These are phyloP conservation scores for Urosaurus nigricauda DNA, from an alignment of 2,797 vertebrate species.

Conservation along the genomic window DNA sequence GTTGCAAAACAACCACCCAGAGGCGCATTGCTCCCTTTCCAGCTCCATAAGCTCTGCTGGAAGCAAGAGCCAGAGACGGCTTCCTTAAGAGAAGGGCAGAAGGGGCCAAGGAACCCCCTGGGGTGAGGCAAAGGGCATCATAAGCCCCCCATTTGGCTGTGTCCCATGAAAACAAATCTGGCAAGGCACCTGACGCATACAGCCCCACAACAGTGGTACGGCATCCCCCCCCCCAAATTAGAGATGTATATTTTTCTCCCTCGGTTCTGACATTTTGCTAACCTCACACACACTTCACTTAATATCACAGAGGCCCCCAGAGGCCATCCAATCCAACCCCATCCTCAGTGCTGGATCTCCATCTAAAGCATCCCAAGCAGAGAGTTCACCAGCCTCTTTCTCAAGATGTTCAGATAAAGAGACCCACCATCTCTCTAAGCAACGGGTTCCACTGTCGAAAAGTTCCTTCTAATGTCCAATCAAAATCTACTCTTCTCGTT, in stretches of 20 bases:
- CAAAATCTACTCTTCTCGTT: too few relatives aligned
- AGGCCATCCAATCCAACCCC: too few relatives aligned
- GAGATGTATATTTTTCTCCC: background rate
- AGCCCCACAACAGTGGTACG: background rate
- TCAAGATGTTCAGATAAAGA: too few relatives aligned
- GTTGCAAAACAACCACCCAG: too few relatives aligned
- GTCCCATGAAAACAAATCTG: background rate
- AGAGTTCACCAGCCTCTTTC: too few relatives aligned
- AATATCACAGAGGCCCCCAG: too few relatives aligned
- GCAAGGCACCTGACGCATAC: background rate
- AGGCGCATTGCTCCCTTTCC: rapidly evolving
- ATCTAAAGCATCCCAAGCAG: too few relatives aligned
- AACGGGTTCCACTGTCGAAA: too few relatives aligned
- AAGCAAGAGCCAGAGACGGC: background rate
- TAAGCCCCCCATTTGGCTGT: background rate
- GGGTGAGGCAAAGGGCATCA: background rate
- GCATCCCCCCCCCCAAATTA: background rate
- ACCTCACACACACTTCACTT: background rate
- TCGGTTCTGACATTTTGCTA: background rate
- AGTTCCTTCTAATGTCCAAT: too few relatives aligned
- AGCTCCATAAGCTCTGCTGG: background rate
- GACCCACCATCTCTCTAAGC: too few relatives aligned
- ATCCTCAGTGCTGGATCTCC: too few relatives aligned
- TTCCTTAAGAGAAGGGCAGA: background rate
- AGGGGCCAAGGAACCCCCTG: too few relatives aligned